A percentile compares a stretch with the other conserved stretches of the same genome.
phyloP scores from a whole-genome alignment of 2,113 vertebrate genomes.

The Paratilapia polleni region DNA sequence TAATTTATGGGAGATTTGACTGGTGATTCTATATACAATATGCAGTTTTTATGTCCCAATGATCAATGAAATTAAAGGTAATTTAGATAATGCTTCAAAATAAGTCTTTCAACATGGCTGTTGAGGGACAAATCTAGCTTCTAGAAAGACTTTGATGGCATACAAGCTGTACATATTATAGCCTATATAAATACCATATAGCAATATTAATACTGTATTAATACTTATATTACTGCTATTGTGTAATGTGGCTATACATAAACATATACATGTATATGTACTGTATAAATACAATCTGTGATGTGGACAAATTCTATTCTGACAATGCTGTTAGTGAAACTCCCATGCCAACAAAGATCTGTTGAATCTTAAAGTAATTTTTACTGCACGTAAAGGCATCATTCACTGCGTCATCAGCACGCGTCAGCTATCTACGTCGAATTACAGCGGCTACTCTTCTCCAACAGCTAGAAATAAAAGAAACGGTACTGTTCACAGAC shows the following conservation, averaged over 20 bases:
- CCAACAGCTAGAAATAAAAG: too few relatives aligned
- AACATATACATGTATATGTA: background rate
- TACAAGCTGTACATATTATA: background rate
- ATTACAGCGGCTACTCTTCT: background rate
- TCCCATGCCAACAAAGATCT: background rate
- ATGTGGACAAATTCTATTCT: background rate
- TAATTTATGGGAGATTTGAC: background rate
- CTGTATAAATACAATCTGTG: background rate
- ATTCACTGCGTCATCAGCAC: background rate
- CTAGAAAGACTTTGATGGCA: background rate
- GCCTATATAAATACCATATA: background rate
- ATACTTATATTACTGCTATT: too few relatives aligned
- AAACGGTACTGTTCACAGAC: rapidly evolving
- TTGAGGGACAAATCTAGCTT: background rate
- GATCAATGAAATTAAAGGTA: background rate
- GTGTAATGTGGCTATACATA: background rate
- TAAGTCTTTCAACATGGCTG: background rate
- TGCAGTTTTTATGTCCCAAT: background rate
- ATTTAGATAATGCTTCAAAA: background rate
- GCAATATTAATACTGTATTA: background rate
- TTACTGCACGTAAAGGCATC: background rate
- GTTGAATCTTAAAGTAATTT: background rate
- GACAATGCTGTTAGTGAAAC: too few relatives aligned
- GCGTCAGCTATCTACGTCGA: background rate
- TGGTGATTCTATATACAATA: rapidly evolving